Percentiles rank a stretch among this genome's conserved stretches.
Conservation (phyloP, 2,797 vertebrate genomes). For the Microcaecilia unicolor region DNA sequence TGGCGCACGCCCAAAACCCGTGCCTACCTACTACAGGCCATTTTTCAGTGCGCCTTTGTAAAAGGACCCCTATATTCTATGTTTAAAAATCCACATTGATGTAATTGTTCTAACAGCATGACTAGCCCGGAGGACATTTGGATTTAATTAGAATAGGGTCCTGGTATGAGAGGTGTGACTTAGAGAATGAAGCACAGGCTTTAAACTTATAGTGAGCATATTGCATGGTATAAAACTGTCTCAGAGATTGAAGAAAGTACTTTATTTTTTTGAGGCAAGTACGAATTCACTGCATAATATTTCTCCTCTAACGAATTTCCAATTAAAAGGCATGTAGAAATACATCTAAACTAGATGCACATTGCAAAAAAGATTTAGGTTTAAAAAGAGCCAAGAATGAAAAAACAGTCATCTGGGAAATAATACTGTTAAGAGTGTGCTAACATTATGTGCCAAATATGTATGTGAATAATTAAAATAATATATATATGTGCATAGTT, state of each 20-base stretch:
- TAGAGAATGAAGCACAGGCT: constrained; percentile 48
- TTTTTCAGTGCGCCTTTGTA: too few species aligned
- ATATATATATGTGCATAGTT: too few species aligned
- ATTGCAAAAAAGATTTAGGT: too few species aligned
- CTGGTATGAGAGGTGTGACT: constrained; percentile 36
- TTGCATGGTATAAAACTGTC: constrained; percentile 31
- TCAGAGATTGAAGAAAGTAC: constrained; percentile 22
- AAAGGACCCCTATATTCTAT: constrained; percentile 38
- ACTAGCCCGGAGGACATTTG: constrained; percentile 41
- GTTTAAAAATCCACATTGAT: constrained; percentile 55
- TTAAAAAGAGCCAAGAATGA: constrained; percentile 6
- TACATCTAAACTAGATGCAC: constrained; percentile 7
- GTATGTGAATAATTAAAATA: too few species aligned
- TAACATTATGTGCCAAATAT: too few species aligned
- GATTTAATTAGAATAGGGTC: constrained; percentile 61
- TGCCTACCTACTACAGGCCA: too few species aligned
- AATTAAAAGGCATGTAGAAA: constrained; percentile 20
- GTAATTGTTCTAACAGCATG: constrained; percentile 63
- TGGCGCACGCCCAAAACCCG: too few species aligned
- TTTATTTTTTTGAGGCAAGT: neutral
- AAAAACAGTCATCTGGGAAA: too few species aligned
- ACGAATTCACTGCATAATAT: constrained; percentile 29
- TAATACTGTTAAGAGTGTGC: too few species aligned
- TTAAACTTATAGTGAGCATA: constrained; percentile 52
- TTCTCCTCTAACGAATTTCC: constrained; percentile 24